Conservation (phyloP, 2,797 vertebrate species). For the Siniperca scherzeri region DNA sequence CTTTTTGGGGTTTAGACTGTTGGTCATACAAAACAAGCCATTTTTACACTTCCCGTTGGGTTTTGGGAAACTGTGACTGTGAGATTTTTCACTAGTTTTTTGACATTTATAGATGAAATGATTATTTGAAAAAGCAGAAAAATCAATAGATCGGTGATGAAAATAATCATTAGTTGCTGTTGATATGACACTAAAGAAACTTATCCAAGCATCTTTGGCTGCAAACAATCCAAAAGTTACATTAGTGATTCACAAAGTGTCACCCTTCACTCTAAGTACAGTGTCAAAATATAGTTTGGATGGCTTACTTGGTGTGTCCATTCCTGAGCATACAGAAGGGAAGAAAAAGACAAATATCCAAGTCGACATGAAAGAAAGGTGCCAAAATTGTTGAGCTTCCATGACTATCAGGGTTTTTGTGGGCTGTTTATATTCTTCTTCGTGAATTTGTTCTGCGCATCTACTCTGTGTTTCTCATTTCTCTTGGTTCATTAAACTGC, state of each 20-base stretch:
- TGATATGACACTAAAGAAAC: not conserved
- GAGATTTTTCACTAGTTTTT: not conserved
- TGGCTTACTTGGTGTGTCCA: slow-evolving; percentile 61
- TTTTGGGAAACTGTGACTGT: not conserved
- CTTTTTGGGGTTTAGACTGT: too few species aligned
- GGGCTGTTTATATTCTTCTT: not conserved
- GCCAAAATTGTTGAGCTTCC: slow-evolving; percentile 4
- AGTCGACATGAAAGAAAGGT: slow-evolving; percentile 1
- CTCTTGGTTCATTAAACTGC: slow-evolving; percentile 11
- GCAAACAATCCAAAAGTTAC: not conserved
- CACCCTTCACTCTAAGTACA: not conserved
- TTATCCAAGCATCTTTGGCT: not conserved
- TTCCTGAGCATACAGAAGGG: slow-evolving; percentile 28
- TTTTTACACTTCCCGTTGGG: not conserved
- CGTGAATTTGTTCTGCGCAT: not conserved
- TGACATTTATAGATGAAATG: not conserved
- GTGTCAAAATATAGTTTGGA: not conserved
- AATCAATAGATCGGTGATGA: not conserved
- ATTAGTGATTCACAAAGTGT: not conserved
- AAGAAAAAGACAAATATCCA: slow-evolving; percentile 54
- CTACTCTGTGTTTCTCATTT: slow-evolving; percentile 27
- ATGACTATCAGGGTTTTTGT: slow-evolving; percentile 1
- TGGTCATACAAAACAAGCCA: not conserved
- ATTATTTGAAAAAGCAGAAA: not conserved
- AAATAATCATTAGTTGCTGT: not conserved